Conservation (phyloP, 1,140 invertebrate genomes). For the Araneus ventricosus region DNA sequence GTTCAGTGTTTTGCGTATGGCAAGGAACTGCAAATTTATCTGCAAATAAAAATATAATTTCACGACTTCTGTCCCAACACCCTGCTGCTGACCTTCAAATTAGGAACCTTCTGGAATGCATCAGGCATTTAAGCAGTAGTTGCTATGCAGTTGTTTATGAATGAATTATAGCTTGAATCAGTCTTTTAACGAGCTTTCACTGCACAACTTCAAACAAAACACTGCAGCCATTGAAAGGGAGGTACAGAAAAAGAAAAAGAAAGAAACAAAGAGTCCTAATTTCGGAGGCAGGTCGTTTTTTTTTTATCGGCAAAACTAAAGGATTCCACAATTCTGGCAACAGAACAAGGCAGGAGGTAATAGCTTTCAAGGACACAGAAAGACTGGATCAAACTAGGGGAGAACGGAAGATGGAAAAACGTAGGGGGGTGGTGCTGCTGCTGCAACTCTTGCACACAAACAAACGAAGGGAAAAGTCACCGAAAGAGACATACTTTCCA, state of each 20-base stretch:
- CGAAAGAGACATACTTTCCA: slow-evolving; percentile 60
- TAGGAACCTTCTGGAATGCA: neutral
- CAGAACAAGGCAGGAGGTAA: slow-evolving; percentile 15
- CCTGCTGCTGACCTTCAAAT: neutral
- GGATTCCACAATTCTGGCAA: slow-evolving; percentile 69
- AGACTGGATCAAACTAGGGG: neutral
- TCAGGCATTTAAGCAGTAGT: neutral
- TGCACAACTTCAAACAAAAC: slow-evolving; percentile 24
- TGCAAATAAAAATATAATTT: neutral
- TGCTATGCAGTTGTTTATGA: slow-evolving; percentile 20
- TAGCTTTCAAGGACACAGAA: slow-evolving; percentile 34
- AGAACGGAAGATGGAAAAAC: neutral
- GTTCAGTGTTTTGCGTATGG: too few relatives aligned
- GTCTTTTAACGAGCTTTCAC: slow-evolving; percentile 52
- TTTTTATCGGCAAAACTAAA: slow-evolving; percentile 53
- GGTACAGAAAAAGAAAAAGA: neutral
- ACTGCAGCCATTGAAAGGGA: slow-evolving; percentile 2
- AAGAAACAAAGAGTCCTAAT: slow-evolving; percentile 51
- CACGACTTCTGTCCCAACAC: neutral
- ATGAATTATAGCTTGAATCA: slow-evolving; percentile 56
- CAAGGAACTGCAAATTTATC: neutral
- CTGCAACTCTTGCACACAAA: neutral
- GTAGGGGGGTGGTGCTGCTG: neutral
- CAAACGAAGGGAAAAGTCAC: slow-evolving; percentile 52
- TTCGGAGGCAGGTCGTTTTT: slow-evolving; percentile 34